Evolutionary conservation across 2,113 vertebrate species (phyloP).

Genomic region (Salvelinus fontinalis): DNA sequence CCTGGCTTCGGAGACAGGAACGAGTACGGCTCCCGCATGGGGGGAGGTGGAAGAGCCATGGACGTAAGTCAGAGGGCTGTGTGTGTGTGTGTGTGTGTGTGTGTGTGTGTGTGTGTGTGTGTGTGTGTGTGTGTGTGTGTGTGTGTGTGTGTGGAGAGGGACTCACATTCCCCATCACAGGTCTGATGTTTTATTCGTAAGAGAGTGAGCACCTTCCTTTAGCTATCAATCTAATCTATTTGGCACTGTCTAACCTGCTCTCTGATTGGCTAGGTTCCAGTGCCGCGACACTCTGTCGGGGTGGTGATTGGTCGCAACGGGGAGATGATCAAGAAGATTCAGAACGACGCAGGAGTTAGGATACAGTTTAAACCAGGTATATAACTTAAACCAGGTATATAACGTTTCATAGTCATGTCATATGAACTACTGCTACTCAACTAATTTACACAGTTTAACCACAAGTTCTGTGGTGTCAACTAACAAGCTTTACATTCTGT

Average conservation of each 20-base stretch:
- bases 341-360: conserved; percentile 81
- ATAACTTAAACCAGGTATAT: conserved; percentile 75
- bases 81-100: not conserved
- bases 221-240: no score
- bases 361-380: conserved; percentile 86
- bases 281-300: conserved; percentile 80
- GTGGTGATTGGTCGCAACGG: conserved; percentile 82
- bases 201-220: no score
- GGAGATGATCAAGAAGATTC: conserved; percentile 86
- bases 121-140: conserved; percentile 4
- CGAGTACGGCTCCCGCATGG: conserved; percentile 79
- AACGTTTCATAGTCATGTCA: no score
- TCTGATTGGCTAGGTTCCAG: conserved; percentile 67
- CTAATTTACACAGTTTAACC: no score
- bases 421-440: not conserved
- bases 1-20: conserved; percentile 77
- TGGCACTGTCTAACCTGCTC: not conserved
- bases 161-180: not conserved
- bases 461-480: not conserved
- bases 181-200: not conserved
- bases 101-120: not conserved
- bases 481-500: not conserved
- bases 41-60: conserved; percentile 61
- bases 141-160: not conserved
- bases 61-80: conserved; percentile 48